Evolutionary conservation across 2,888 invertebrate genomes (phyloP).

Genomic region (Eupithecia exiguata): DNA sequence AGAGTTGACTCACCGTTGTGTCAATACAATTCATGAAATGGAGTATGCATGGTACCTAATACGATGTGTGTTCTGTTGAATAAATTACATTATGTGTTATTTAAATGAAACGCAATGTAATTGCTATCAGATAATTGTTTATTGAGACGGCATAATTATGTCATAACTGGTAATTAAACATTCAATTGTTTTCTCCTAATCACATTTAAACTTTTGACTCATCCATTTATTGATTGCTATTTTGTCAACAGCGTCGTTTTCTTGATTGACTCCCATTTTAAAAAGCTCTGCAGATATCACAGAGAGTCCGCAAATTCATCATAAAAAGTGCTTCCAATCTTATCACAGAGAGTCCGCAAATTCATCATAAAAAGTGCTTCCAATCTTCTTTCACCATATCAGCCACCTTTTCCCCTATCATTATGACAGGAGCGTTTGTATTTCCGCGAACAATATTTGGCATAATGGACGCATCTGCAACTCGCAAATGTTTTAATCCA

Average conservation of each 20-base stretch:
- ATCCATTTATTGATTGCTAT: not conserved
- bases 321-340: constrained; percentile 59
- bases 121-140: not conserved
- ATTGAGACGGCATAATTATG: not conserved
- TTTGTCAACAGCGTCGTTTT: not conserved
- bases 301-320: not conserved
- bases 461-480: constrained; percentile 92
- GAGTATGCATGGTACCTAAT: not conserved
- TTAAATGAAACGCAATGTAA: constrained; percentile 3
- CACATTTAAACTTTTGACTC: not conserved
- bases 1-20: constrained; percentile 10
- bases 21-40: constrained; percentile 9
- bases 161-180: not conserved
- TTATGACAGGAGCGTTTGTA: constrained; percentile 91
- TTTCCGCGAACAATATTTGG: constrained; percentile 90
- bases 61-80: constrained; percentile 13
- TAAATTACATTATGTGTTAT: constrained; percentile 2
- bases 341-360: constrained; percentile 35
- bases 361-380: constrained; percentile 47
- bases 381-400: constrained; percentile 72
- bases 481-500: constrained; percentile 81
- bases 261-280: not conserved
- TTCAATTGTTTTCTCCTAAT: not conserved
- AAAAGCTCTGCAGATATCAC: not conserved
- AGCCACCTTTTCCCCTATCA: constrained; percentile 88